Evolutionary conservation across 2,113 vertebrate species (phyloP), one percentile per base, ranked within the genome.

Genomic region (Panurus biarmicus): DNA sequence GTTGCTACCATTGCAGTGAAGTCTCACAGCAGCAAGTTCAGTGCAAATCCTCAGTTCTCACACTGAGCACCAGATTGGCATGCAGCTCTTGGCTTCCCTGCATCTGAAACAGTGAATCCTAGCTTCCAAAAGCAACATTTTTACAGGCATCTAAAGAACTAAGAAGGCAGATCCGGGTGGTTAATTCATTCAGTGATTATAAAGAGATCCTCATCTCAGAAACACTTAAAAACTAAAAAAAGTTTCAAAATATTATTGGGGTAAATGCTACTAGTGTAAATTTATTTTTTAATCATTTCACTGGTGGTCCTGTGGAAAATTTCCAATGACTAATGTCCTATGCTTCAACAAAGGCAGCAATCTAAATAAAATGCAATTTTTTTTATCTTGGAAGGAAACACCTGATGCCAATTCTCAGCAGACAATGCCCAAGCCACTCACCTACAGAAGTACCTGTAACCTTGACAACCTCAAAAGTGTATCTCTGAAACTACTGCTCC

Each of bases 281-380:
- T 66, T 67, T 90, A 69, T 73, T 67, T 22, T 5, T 51, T 26
- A 89, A 42, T 53, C 16, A 25, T 71, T 62, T 64, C 8, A 10
- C n/a, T 40, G 29, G 22, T 40, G 29, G 22, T 75, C 58, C 65
- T 29, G 47, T 44, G 56, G 60, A 75, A 91, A 81, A 54, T 48
- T 84, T 57, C 51, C n/a, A 38, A 10, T 5, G 5, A 83, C 35
- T 76, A 84, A 17, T 4, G 35, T 33, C 14, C 53, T 85, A 67
- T 45, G n/a, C 62, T 85, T 78, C 56, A 48, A 95, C 36, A 93
- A 93, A 92, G 60, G 36, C 54, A 93, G 64, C 36, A 21, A 75
- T 53, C 69, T 81, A 73, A 96, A 90, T 86, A 76, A 96, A 96
- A 95, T 90, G 75, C 62, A 95, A 83, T 53, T 93, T 70, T 72